Evolutionary conservation across 2,888 invertebrate species (phyloP).

Genomic region (Elysia crispata): DNA sequence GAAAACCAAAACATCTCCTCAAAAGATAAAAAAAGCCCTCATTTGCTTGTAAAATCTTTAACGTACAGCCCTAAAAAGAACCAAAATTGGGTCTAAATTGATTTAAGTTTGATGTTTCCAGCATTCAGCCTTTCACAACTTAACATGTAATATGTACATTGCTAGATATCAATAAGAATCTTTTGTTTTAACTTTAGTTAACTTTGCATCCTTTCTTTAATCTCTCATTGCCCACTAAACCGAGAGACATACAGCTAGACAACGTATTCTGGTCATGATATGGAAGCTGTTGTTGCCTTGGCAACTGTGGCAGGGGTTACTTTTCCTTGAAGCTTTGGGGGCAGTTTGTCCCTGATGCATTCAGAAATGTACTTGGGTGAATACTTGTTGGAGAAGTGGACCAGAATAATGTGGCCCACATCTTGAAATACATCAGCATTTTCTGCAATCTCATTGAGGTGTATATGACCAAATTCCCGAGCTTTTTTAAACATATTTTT

Average conservation of each 20-base stretch:
- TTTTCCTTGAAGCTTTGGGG: conserved; percentile 58
- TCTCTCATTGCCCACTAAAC: background rate
- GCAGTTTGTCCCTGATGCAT: conserved; percentile 53
- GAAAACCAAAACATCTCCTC: too few species aligned
- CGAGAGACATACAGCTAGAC: too few species aligned
- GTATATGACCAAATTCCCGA: conserved; percentile 67
- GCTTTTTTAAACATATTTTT: conserved; percentile 59
- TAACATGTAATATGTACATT: too few species aligned
- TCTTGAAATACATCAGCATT: conserved; percentile 65
- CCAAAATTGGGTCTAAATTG: too few species aligned
- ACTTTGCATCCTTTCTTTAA: background rate
- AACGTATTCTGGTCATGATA: background rate
- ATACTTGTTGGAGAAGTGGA: conserved; percentile 73
- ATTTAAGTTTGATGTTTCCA: too few species aligned
- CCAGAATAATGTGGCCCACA: conserved; percentile 64
- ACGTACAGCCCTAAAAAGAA: too few species aligned
- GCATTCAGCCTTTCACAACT: too few species aligned
- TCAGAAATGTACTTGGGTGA: conserved; percentile 59
- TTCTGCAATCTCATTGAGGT: conserved; percentile 66
- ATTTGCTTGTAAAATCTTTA: too few species aligned
- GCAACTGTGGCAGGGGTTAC: conserved; percentile 60
- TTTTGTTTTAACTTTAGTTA: background rate
- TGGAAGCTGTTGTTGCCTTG: conserved; percentile 44
- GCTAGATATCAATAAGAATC: background rate
- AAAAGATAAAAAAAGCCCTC: too few species aligned